Percentiles rank a stretch among this genome's conserved stretches.
Evolutionary conservation across 2,797 vertebrate species (phyloP).

Genomic region (Pipistrellus nathusii): DNA sequence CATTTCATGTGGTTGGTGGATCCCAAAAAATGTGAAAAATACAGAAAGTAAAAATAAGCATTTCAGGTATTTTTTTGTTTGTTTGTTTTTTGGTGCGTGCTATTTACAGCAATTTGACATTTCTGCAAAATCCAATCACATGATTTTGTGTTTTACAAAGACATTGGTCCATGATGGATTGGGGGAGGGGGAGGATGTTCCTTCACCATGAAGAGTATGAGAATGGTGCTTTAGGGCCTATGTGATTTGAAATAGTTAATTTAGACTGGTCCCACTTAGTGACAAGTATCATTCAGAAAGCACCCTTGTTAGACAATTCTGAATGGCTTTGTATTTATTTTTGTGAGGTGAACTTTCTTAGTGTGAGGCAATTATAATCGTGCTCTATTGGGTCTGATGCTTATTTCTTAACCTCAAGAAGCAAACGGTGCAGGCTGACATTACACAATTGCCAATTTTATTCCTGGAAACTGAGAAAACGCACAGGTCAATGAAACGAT

Average conservation of each 20-base stretch:
- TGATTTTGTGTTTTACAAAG: not conserved
- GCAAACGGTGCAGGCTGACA: not conserved
- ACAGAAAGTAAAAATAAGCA: not conserved
- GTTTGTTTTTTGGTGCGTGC: too few relatives aligned
- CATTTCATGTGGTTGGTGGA: not conserved
- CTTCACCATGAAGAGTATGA: not conserved
- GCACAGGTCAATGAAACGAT: constrained; percentile 27
- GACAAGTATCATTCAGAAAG: not conserved
- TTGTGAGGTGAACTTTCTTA: constrained; percentile 1
- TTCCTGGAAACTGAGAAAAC: not conserved
- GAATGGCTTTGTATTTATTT: constrained; percentile 39
- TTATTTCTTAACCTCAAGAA: constrained; percentile 55
- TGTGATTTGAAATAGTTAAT: not conserved
- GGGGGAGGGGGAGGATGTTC: too few relatives aligned
- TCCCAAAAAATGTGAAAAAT: not conserved
- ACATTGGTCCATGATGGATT: not conserved
- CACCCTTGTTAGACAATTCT: not conserved
- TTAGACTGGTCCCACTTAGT: not conserved
- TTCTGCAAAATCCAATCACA: not conserved
- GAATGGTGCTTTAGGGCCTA: not conserved
- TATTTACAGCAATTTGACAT: not conserved
- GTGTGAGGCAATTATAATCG: not conserved
- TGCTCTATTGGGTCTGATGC: not conserved
- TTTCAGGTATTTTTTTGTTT: not conserved
- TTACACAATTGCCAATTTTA: constrained; percentile 22